A percentile compares a stretch with the other conserved stretches of the same genome.
Conservation (phyloP, 2,888 invertebrate genomes). For the Nemurella pictetii region DNA sequence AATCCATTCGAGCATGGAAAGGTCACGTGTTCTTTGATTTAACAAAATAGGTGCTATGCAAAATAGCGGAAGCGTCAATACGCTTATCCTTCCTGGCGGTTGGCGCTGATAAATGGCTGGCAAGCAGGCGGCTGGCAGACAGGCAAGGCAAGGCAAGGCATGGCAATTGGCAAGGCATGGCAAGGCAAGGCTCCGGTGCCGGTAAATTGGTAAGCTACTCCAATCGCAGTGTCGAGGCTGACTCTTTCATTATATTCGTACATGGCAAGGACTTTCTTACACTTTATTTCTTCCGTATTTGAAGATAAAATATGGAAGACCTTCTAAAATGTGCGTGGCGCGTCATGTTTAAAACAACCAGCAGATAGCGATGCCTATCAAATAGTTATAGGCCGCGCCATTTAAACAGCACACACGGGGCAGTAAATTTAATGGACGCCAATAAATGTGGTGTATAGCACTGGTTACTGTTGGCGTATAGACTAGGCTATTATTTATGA, state of each 20-base stretch:
- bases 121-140: neutral
- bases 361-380: neutral
- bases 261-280: slow-evolving; percentile 2
- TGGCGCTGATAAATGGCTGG: neutral
- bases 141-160: neutral
- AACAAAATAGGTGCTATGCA: neutral
- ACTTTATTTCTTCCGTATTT: slow-evolving; percentile 19
- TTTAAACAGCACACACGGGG: neutral
- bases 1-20: neutral
- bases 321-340: neutral
- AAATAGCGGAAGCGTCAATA: neutral
- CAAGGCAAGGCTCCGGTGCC: neutral
- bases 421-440: neutral
- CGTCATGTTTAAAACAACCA: neutral
- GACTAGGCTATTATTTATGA: neutral
- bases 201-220: neutral
- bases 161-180: neutral
- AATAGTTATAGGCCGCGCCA: neutral
- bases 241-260: neutral
- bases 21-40: neutral
- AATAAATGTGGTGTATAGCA: neutral
- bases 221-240: neutral
- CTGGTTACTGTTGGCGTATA: neutral
- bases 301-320: slow-evolving; percentile 9
- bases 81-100: too few species aligned